Percentiles rank a stretch among this genome's conserved stretches.
Conservation (phyloP, 2,888 invertebrate genomes). For the Aphidius colemani region DNA sequence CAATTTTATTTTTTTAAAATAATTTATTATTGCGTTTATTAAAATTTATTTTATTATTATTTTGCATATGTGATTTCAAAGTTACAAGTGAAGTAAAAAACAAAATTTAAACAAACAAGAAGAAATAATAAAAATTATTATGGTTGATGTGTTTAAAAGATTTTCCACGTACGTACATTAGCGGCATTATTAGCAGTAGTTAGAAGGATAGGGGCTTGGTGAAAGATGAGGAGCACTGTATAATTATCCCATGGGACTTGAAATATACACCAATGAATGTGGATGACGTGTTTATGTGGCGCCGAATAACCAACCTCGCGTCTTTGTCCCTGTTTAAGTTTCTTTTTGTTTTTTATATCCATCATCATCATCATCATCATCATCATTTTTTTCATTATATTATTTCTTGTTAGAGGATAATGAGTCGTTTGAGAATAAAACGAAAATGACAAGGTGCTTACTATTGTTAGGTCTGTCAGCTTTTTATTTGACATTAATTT, state of each 20-base stretch:
- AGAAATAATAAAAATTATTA: too few relatives aligned
- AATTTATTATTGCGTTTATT: too few relatives aligned
- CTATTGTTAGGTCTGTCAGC: background rate
- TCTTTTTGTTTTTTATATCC: conserved; percentile 6
- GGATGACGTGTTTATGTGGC: conserved; percentile 20
- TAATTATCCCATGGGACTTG: conserved; percentile 42
- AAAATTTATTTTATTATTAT: too few relatives aligned
- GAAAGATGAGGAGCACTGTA: conserved; percentile 49
- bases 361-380: background rate
- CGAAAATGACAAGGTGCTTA: background rate
- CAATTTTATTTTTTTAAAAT: too few relatives aligned
- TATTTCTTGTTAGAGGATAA: background rate
- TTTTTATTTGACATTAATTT: background rate
- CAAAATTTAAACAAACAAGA: background rate
- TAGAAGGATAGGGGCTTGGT: conserved; percentile 42
- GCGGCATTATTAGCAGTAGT: conserved; percentile 54
- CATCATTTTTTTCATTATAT: background rate
- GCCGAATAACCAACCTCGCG: conserved; percentile 12
- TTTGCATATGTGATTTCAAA: background rate
- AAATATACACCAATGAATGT: background rate
- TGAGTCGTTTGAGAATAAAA: background rate
- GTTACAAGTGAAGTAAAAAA: background rate
- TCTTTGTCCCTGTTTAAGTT: background rate
- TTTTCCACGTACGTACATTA: conserved; percentile 53
- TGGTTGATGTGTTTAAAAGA: conserved; percentile 7